Base-by-base conservation (phyloP, 2,113 vertebrate genomes). In the Poeciliopsis turrubarensis region DNA sequence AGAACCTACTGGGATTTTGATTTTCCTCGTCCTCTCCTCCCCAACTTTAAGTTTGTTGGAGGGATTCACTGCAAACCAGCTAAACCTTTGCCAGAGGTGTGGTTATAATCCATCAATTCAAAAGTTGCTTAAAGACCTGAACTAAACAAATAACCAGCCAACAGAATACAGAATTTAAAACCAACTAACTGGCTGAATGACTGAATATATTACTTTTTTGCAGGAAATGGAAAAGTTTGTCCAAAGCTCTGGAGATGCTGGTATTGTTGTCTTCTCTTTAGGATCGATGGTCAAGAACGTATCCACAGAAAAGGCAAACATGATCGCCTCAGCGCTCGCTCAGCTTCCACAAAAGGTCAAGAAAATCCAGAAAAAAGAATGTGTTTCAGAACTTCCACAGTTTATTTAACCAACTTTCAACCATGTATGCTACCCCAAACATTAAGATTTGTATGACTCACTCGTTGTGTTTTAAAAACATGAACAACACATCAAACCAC, bases 1-100 rank as follows among this genome's bases (percentile, higher is more conserved):
- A 81, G 96, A 77, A 96, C 95, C 4, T 97, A 96, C 68, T 98
- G 97, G 97, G 97, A 98, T 84, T 95, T 98, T 78, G 96, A 96
- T 78, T 97, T 95, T 87, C 96, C 97, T 69, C 94, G 94, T 3
- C 96, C 97, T 73, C 91, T 94, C 47, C 93, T 97, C 61, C 96
- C 96, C 10, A 98, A 97, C 88, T 97, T 98, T 77, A 95, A 96
- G 77, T 97, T 94, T 66, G 94, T 98, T 12, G 97, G 97, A 87
- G 96, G 97, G 76, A 87, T 98, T 75, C 97, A 98, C 26, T 98
- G 96, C 73, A 93, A 88, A 85, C 96, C 96, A 34, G 95, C 96
- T 75, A 96, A 97, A 74, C 94, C 95, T 0, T 83, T 98, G 84
- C 95, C 96, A 72, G 14, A 82, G 80, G 85, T 87, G 9, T 2